phyloP scores from a whole-genome alignment of 2,797 vertebrate genomes.

The Ceryle rudis region DNA sequence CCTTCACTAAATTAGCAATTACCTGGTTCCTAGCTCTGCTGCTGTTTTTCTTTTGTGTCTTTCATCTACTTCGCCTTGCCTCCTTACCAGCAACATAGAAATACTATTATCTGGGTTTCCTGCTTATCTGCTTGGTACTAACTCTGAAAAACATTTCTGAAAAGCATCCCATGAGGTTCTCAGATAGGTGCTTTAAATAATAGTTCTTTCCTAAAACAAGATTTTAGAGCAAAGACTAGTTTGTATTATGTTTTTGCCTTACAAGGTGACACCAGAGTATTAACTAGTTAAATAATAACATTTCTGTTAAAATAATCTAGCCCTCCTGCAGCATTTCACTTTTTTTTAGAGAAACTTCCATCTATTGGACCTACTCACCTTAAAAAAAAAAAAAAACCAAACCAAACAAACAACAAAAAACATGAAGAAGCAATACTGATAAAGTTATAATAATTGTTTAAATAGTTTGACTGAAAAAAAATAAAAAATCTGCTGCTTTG shows the following conservation, averaged over 20 bases:
- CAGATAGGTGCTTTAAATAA: not conserved
- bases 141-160: not conserved
- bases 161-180: not conserved
- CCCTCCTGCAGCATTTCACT: not conserved
- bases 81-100: not conserved
- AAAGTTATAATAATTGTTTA: not conserved
- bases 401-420: not conserved
- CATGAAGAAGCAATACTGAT: not conserved
- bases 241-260: not conserved
- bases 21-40: not conserved
- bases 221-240: not conserved
- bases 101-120: not conserved
- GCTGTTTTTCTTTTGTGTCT: not conserved
- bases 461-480: not conserved
- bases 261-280: not conserved
- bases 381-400: not conserved
- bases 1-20: not conserved
- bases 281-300: not conserved
- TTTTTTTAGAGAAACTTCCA: not conserved
- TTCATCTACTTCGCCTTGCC: not conserved
- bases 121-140: not conserved
- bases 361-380: not conserved
- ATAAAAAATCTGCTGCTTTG: not conserved
- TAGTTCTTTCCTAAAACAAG: not conserved
- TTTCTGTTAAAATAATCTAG: not conserved